These are phyloP conservation scores for Ctenoplectra terminalis DNA, from an alignment of 1,140 invertebrate species.

Conservation along the genomic window DNA sequence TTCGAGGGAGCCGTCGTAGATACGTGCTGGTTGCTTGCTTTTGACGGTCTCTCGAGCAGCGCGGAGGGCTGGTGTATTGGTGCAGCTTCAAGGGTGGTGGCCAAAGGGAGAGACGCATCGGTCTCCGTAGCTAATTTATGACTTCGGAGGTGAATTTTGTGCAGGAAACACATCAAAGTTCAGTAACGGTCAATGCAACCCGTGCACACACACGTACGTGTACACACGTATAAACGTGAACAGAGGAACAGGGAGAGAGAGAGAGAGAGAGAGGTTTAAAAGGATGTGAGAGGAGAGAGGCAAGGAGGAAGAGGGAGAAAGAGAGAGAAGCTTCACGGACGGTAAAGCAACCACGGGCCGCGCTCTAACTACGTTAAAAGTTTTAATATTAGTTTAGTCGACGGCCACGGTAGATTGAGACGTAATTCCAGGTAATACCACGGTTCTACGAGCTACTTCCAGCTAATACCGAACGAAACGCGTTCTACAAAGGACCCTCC, in stretches of 20 bases:
- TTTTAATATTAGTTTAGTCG: conserved; percentile 84
- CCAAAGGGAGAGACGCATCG: conserved; percentile 68
- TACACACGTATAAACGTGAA: conserved; percentile 23
- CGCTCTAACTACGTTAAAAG: conserved; percentile 83
- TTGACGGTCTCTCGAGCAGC: conserved; percentile 63
- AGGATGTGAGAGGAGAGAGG: conserved; percentile 30
- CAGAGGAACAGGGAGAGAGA: conserved; percentile 48
- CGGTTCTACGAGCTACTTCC: conserved; percentile 81
- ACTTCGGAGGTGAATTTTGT: conserved; percentile 80
- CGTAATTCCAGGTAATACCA: conserved; percentile 84
- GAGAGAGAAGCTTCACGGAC: conserved; percentile 77
- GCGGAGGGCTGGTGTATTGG: conserved; percentile 51
- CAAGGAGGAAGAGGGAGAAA: conserved; percentile 38
- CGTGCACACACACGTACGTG: conserved; percentile 56
- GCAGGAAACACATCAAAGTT: conserved; percentile 82
- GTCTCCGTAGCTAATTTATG: conserved; percentile 81
- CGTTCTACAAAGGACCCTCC: conserved; percentile 80
- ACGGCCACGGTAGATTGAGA: conserved; percentile 84
- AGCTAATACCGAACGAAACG: conserved; percentile 82
- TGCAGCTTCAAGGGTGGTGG: conserved; percentile 59
- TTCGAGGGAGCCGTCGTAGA: conserved; percentile 50
- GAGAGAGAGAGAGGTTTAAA: conserved; percentile 45
- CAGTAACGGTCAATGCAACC: conserved; percentile 80
- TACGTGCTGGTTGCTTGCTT: conserved; percentile 59
- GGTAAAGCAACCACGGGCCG: conserved; percentile 81